phyloP scores from a whole-genome alignment of 2,113 vertebrate genomes.

The Microtus oregoni region DNA sequence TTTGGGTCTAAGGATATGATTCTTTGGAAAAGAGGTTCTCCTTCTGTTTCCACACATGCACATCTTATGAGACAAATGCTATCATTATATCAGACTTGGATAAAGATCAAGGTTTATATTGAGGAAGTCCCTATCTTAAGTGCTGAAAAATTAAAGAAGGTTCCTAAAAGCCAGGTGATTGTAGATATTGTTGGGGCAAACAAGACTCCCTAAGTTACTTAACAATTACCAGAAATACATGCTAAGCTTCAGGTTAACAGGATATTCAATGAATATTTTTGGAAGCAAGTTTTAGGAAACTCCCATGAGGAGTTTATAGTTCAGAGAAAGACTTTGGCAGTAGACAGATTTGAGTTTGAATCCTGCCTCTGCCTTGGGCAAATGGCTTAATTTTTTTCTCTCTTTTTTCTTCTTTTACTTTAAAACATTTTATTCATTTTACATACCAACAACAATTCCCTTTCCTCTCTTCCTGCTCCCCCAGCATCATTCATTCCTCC shows the following conservation, averaged over 20 bases:
- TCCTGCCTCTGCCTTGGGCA: neutral
- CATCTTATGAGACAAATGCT: conserved; percentile 47
- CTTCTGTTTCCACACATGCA: neutral
- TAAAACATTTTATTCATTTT: too few species aligned
- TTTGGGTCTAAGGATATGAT: too few species aligned
- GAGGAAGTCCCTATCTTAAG: conserved; percentile 14
- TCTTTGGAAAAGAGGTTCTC: too few species aligned
- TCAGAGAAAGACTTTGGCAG: neutral
- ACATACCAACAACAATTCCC: too few species aligned
- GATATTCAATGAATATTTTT: neutral
- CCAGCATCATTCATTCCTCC: too few species aligned
- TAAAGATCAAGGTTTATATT: conserved; percentile 43
- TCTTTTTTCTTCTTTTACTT: too few species aligned
- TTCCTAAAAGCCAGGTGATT: neutral
- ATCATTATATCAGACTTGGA: conserved; percentile 52
- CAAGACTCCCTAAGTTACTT: neutral
- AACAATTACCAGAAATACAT: neutral
- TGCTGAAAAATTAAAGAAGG: conserved; percentile 21
- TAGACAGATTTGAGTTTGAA: neutral
- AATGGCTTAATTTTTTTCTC: neutral
- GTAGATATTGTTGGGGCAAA: neutral
- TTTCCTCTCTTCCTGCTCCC: too few species aligned
- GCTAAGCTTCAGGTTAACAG: neutral
- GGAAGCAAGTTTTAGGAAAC: neutral
- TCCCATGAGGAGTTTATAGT: neutral